These are phyloP conservation scores for Cavia porcellus DNA, from an alignment of 2,113 vertebrate genomes.

Conservation along the genomic window DNA sequence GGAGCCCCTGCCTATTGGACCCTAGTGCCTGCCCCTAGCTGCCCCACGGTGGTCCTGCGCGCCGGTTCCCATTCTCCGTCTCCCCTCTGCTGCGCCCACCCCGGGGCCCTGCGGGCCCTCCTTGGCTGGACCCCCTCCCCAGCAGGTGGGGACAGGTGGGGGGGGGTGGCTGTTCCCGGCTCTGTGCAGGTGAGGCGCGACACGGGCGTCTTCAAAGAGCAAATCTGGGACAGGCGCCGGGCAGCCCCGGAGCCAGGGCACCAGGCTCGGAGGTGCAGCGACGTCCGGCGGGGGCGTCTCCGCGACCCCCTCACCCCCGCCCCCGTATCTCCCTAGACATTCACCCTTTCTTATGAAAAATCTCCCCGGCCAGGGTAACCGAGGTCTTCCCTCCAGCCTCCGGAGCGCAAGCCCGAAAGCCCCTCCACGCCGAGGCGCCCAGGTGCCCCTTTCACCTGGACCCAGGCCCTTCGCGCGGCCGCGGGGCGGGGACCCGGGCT, in stretches of 20 bases:
- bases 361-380: neutral
- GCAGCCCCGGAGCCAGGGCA: neutral
- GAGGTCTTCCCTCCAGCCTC: slow-evolving; percentile 10
- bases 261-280: neutral
- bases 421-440: slow-evolving; percentile 48
- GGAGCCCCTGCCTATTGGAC: neutral
- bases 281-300: neutral
- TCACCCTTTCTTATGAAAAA: neutral
- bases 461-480: neutral
- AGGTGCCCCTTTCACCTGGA: neutral
- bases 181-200: slow-evolving; percentile 72
- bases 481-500: neutral
- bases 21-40: neutral
- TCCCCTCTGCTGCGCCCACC: neutral
- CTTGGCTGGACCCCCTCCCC: neutral
- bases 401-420: slow-evolving; percentile 64
- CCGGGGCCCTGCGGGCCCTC: neutral
- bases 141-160: slow-evolving; percentile 55
- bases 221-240: slow-evolving; percentile 63
- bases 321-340: neutral
- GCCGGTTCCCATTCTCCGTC: neutral
- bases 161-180: slow-evolving; percentile 63
- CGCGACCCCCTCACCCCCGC: neutral
- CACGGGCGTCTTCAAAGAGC: slow-evolving; percentile 70
- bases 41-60: neutral